phyloP scores from a whole-genome alignment of 2,113 vertebrate genomes.

The Hyaena hyaena region DNA sequence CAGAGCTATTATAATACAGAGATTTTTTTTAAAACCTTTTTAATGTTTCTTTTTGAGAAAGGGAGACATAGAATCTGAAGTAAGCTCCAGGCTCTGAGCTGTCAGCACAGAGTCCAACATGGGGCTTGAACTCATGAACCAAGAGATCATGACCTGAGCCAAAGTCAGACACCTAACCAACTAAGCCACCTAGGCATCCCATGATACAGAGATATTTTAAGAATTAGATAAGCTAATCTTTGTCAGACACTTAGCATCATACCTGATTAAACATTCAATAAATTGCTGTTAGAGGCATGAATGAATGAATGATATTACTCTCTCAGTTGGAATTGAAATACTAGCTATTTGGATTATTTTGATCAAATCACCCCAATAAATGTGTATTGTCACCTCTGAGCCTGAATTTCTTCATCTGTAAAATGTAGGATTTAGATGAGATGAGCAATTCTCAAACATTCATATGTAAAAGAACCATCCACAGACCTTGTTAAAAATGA shows the following conservation, averaged over 20 bases:
- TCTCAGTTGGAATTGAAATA: background rate
- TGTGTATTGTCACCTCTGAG: background rate
- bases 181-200: no score
- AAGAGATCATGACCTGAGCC: no score
- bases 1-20: background rate
- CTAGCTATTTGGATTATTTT: background rate
- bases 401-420: background rate
- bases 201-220: background rate
- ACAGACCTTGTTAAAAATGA: background rate
- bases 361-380: background rate
- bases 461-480: background rate
- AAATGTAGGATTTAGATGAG: background rate
- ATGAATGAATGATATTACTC: background rate
- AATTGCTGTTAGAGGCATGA: background rate
- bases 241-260: background rate
- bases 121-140: no score
- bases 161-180: no score
- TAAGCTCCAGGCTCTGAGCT: no score
- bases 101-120: no score
- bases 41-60: no score
- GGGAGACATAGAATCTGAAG: no score
- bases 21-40: background rate
- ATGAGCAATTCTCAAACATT: background rate
- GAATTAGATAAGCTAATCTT: background rate
- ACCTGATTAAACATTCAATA: slow-evolving; percentile 15